Percentiles rank a stretch among this genome's conserved stretches.
Evolutionary conservation across 2,797 vertebrate genomes (phyloP).

Genomic region (Streptopelia turtur): DNA sequence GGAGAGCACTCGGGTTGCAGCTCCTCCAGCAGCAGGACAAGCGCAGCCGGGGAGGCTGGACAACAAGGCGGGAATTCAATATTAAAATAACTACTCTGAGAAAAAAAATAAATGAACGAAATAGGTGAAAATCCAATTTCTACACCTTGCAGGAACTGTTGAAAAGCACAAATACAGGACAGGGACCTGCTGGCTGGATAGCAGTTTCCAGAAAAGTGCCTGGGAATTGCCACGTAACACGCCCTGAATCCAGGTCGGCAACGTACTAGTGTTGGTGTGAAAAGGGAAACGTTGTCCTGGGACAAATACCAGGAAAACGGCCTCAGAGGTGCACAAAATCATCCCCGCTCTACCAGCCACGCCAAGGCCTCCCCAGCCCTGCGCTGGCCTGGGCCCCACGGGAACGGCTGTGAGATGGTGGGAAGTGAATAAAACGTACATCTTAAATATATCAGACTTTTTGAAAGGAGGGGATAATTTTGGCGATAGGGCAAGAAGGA

Average conservation of each 20-base stretch:
- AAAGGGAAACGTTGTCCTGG: background rate
- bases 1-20: background rate
- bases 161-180: background rate
- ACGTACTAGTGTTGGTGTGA: background rate
- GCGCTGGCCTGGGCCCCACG: background rate
- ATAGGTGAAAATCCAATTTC: background rate
- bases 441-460: background rate
- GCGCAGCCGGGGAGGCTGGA: background rate
- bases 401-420: background rate
- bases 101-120: background rate
- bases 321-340: background rate
- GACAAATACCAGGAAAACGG: background rate
- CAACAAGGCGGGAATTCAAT: background rate
- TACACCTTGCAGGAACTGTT: background rate
- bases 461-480: background rate
- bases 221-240: background rate
- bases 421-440: background rate
- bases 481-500: background rate
- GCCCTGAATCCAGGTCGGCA: background rate
- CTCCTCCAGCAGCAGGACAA: background rate
- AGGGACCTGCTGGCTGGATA: background rate
- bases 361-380: background rate
- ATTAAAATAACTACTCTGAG: background rate
- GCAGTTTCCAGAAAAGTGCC: background rate
- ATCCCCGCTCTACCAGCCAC: background rate